phyloP scores from a whole-genome alignment of 2,888 invertebrate genomes.

The Panzeria rudis region DNA sequence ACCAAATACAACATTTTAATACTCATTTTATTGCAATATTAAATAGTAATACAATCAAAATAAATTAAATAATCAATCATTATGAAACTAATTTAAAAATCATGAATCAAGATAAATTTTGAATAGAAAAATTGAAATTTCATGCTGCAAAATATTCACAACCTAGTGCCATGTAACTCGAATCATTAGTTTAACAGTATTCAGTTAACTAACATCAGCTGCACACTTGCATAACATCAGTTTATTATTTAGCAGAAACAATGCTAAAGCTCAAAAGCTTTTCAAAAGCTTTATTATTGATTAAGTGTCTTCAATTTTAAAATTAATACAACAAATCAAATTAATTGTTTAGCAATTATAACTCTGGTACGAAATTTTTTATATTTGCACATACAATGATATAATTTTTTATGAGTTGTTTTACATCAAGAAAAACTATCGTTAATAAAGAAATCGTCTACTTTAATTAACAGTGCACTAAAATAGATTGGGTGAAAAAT shows the following conservation, averaged over 20 bases:
- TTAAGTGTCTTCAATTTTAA: neutral
- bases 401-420: too few species aligned
- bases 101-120: slow-evolving; percentile 53
- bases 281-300: neutral
- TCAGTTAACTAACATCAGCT: neutral
- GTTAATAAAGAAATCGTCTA: neutral
- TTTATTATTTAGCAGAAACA: neutral
- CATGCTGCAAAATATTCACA: slow-evolving; percentile 5
- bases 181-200: neutral
- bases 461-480: too few species aligned
- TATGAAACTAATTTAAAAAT: slow-evolving; percentile 26
- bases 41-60: slow-evolving; percentile 7
- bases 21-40: neutral
- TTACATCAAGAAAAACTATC: neutral
- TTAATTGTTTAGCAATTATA: neutral
- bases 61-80: slow-evolving; percentile 7
- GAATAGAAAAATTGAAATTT: slow-evolving; percentile 8
- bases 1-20: neutral
- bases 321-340: neutral
- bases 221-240: too few species aligned
- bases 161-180: neutral
- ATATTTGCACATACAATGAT: too few species aligned
- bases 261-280: slow-evolving; percentile 1
- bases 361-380: neutral
- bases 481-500: too few species aligned